These are phyloP conservation scores for Echinops telfairi DNA, from an alignment of 2,113 vertebrate species.

Conservation along the genomic window DNA sequence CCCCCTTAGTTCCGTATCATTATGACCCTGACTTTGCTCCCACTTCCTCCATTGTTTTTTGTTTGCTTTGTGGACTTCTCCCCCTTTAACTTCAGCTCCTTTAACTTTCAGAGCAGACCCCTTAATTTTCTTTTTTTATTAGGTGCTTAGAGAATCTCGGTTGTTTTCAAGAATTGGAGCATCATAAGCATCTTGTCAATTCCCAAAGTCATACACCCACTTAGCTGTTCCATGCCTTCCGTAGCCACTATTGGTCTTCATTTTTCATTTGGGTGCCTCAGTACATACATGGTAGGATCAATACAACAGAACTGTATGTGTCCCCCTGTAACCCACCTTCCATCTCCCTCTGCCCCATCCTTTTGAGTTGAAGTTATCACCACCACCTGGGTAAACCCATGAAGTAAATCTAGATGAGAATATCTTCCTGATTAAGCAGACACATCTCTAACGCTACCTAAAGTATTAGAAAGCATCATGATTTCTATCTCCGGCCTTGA, in stretches of 20 bases:
- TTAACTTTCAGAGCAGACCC: too few species aligned
- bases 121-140: not conserved
- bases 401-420: not conserved
- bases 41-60: not conserved
- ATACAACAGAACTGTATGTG: not conserved
- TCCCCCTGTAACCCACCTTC: too few species aligned
- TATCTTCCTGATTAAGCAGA: not conserved
- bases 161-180: not conserved
- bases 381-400: not conserved
- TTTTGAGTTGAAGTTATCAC: not conserved
- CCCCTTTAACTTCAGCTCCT: too few species aligned
- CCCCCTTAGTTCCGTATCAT: not conserved
- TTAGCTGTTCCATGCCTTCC: not conserved
- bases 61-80: too few species aligned
- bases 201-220: not conserved
- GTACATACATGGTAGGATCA: too few species aligned
- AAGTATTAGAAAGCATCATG: not conserved
- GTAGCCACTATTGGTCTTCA: too few species aligned
- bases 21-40: not conserved
- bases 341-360: not conserved
- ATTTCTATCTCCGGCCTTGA: not conserved
- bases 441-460: too few species aligned
- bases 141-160: not conserved
- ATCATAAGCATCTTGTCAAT: too few species aligned
- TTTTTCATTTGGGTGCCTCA: too few species aligned